Evolutionary conservation across 2,888 invertebrate species (phyloP), one percentile per base, ranked within the genome.

Genomic region (Heliconius hortense): DNA sequence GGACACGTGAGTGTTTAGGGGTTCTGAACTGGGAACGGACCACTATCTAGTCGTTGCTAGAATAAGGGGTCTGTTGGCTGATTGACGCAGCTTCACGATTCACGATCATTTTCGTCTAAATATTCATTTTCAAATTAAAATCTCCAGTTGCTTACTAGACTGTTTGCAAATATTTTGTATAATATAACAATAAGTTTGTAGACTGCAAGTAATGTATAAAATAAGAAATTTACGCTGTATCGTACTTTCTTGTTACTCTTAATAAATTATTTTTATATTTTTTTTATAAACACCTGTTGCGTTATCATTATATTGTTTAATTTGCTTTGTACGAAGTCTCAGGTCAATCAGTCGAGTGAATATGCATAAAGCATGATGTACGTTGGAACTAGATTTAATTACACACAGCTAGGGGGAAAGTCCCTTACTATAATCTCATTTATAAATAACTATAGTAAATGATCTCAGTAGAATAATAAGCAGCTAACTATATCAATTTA

Each of bases 301-400:
- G n/a, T 11, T 59, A 59, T 59, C 59, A 13, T 59, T 59, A 13
- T 59, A 21, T 24, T 31, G 31, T 18, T 63, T 31, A 31, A 63
- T 63, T 31, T 18, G 1, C 31, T 63, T 10, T 28, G 62, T 28
- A 18, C 62, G 0, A 62, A 28, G 62, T 63, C 21, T 63, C 62
- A 63, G 18, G 18, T 63, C 62, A 63, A 59, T 59, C 59, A 59
- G 62, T 18, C 31, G 62, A 31, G 62, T 63, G 31, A 21, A 63
- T 62, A 31, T 63, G 62, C 28, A 63, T 63, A 31, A 63, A 21
- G 62, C 62, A 63, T 63, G 18, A 18, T 1, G 62, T 31, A 31
- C 31, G 28, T 31, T 63, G 28, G 21, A 31, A 63, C 62, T 63
- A 28, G 21, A 31, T 63, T 18, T 31, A 63, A 63, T 63, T 62